Evolutionary conservation across 35 echinoderm and acorn worm species (phyloP).

Genomic region (Ptychodera flava): DNA sequence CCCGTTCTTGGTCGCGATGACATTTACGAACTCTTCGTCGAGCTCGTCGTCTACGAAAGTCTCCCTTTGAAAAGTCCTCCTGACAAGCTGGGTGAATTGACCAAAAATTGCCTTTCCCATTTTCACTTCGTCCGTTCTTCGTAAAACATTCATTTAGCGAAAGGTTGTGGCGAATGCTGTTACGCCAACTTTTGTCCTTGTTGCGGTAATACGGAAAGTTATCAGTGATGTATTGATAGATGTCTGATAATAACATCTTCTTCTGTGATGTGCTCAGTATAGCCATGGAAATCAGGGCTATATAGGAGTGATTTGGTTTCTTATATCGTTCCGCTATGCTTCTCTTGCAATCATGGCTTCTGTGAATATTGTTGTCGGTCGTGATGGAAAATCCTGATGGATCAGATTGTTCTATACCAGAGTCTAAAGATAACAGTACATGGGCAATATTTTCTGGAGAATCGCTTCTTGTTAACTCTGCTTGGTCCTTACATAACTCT

Average conservation of each 20-base stretch:
- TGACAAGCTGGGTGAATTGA: slow-evolving; percentile 80
- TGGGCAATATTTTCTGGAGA: not conserved
- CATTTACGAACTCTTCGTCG: slow-evolving; percentile 57
- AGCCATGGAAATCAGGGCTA: slow-evolving; percentile 8
- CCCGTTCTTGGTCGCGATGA: not conserved
- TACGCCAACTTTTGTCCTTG: slow-evolving; percentile 94
- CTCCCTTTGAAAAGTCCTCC: slow-evolving; percentile 76
- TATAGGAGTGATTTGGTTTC: slow-evolving; percentile 6
- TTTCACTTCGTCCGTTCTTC: slow-evolving; percentile 76
- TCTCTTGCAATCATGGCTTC: too few species aligned
- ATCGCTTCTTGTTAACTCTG: too few species aligned
- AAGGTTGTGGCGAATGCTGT: slow-evolving; percentile 96
- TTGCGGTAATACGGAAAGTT: slow-evolving; percentile 43
- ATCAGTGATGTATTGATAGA: slow-evolving; percentile 20
- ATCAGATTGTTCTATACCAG: not conserved
- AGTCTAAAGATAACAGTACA: not conserved
- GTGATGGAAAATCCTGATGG: too few species aligned
- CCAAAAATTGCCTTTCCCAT: slow-evolving; percentile 93
- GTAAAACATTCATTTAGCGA: slow-evolving; percentile 98
- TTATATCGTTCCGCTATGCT: too few species aligned
- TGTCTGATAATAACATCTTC: slow-evolving; percentile 5
- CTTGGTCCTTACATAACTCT: too few species aligned
- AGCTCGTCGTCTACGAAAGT: slow-evolving; percentile 77
- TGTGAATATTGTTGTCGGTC: too few species aligned
- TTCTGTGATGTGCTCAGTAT: not conserved